Evolutionary conservation across 1,140 invertebrate species (phyloP), one percentile per base, ranked within the genome.

Genomic region (Drosophila sulfurigaster): DNA sequence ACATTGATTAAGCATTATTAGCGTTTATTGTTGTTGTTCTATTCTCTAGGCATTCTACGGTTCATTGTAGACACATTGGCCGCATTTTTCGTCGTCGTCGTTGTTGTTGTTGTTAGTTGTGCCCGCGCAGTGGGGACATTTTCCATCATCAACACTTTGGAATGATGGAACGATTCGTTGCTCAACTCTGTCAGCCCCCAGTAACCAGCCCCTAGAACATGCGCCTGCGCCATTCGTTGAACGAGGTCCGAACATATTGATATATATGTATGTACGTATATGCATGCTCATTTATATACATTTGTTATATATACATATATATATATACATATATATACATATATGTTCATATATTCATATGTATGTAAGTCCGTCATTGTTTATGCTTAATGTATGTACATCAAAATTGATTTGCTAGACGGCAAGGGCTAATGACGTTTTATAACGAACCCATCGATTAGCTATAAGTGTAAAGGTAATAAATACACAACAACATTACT

Each of bases 1-100:
- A 89, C 85, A 89, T 88, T 88, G 83, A 88, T 88, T 88, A 88
- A 88, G 83, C 83, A 88, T 88, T 88, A 88, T 88, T 88, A 88
- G 85, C 78, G 85, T 81, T 88, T 83, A 78, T 88, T 83, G 73
- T 63, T 80, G 78, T 69, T 86, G 70, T 45, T 75, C 58, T 78
- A 54, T 58, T 73, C 76, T 41, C 25, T 51, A 28, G 64, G 70
- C 62, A 78, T 69, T 66, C 56, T 69, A 58, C 41, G 51, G 69
- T 63, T 66, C 60, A 69, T 87, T 79, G 71, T 86, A 54, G 81
- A 75, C 68, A 59, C 51, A 35, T 32, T 41, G 81, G 67, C 64
- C 48, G 35, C 56, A 63, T 72, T 66, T 81, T 63, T 77, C 78
- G 80, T 67, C 65, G 46, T 66, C 74, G 48, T 58, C 49, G 25